These are phyloP conservation scores for Mus musculus DNA, from an alignment of 2,113 vertebrate genomes.

Conservation along the genomic window GRCm39 chr17:94174501-94175000, in stretches of 20 bases:
- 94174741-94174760: background rate
- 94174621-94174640: too few species aligned
- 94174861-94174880: too few species aligned
- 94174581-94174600: background rate
- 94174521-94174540: background rate
- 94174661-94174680: background rate
- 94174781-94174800: constrained; percentile 3
- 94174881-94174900: too few species aligned
- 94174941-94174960: too few species aligned
- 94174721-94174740: background rate
- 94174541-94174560: background rate
- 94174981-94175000: too few species aligned
- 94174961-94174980: too few species aligned
- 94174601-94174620: background rate
- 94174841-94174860: too few species aligned
- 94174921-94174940: too few species aligned
- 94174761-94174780: background rate
- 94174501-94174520: background rate
- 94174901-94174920: too few species aligned
- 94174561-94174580: background rate
- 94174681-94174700: background rate
- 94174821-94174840: background rate
- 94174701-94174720: background rate
- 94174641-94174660: background rate
- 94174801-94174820: background rate